Base-by-base conservation (phyloP, 2,113 vertebrate species). In the Gasterosteus nipponicus region DNA sequence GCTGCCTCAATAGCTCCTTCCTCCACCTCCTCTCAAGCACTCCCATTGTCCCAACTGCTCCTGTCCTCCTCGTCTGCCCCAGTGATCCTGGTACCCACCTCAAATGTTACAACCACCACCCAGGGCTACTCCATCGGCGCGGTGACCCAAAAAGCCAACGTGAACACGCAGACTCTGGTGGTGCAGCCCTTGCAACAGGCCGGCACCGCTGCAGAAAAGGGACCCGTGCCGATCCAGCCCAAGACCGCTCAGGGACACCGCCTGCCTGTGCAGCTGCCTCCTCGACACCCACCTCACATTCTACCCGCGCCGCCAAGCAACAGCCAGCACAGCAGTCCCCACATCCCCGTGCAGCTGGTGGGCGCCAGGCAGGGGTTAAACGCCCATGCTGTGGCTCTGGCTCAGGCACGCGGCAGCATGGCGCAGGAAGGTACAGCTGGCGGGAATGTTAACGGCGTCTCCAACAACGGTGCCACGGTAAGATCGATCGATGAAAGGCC, bases 341-440 rank as follows among this genome's bases (percentile, higher is more conserved):
- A 98, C 57, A 96, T 99, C 76, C 97, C 98, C 0, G 97, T 99
- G 69, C 98, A 99, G 88, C 95, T 98, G 2, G 96, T 99, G 39
- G 98, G 98, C 35, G 96, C 96, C 67, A 95, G 98, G 73, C 97
- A 98, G 91, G 95, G 95, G 60, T 88, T 95, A 10, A 96, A 95
- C 51, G 92, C 95, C 19, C 96, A 98, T 67, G 95, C 96, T 0
- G 78, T 98, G 86, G 96, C 97, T 5, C 78, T 98, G 85, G 94
- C 96, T 53, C 97, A 97, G 86, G 92, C 95, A 70, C 93, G 93
- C 16, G 78, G 72, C 63, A 76, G 66, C 76, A 46, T 83, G 5
- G 41, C 75, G 57, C 93, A 88, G 78, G 92, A 94, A n/a, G 86
- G 78, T 19, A 47, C 70, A 12, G 67, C 86, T 63, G 65, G 51